A percentile compares a stretch with the other conserved stretches of the same genome.
Evolutionary conservation across 2,113 vertebrate genomes (phyloP).

Genomic region (Murina feae): DNA sequence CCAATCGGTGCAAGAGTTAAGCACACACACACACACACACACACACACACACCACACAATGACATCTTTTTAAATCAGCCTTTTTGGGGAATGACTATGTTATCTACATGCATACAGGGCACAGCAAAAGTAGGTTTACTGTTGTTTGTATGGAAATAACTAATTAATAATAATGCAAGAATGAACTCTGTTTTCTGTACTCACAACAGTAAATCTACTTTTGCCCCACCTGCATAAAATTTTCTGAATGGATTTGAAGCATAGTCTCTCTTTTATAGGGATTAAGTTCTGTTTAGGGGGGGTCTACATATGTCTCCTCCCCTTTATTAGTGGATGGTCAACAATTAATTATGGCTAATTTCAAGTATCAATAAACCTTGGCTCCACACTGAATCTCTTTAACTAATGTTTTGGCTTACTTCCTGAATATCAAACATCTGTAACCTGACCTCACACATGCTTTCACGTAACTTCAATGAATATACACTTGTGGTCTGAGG

Average conservation of each 20-base stretch:
- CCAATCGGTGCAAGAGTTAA: background rate
- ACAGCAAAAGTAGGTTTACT: background rate
- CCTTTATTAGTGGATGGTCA: background rate
- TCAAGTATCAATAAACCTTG: slow-evolving; percentile 1
- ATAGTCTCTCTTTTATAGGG: background rate
- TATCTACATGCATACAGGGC: background rate
- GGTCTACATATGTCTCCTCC: background rate
- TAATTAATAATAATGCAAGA: background rate
- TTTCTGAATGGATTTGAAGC: background rate
- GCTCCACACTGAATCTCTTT: background rate
- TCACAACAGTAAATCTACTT: background rate
- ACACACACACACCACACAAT: no score
- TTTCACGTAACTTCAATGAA: background rate
- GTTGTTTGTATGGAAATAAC: background rate
- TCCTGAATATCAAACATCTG: background rate
- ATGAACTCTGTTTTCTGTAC: background rate
- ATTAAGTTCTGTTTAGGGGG: background rate
- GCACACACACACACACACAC: background rate
- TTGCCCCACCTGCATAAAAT: background rate
- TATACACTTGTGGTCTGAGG: background rate
- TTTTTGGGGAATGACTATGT: background rate
- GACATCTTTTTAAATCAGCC: background rate
- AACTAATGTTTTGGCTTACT: background rate
- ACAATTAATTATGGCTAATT: background rate
- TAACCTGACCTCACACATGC: background rate